Evolutionary conservation across 2,888 invertebrate genomes (phyloP).

Genomic region (Dolomedes plantarius): DNA sequence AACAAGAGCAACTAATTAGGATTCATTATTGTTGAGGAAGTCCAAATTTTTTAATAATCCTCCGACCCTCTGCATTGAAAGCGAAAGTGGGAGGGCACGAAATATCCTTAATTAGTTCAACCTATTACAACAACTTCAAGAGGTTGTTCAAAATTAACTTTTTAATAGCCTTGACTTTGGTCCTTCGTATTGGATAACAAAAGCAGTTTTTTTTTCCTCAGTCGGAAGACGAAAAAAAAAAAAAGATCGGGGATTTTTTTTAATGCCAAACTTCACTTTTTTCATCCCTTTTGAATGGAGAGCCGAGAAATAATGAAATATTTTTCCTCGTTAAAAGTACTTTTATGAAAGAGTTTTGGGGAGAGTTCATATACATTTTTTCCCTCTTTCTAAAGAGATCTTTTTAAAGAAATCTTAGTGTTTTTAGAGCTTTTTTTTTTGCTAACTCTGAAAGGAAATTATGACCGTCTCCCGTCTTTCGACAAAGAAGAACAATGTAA

Average conservation of each 20-base stretch:
- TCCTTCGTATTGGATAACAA: slow-evolving; percentile 33
- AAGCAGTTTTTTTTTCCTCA: neutral
- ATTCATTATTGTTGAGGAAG: slow-evolving; percentile 11
- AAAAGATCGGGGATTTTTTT: neutral
- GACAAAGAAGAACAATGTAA: no score
- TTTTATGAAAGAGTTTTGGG: neutral
- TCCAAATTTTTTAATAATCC: slow-evolving; percentile 4
- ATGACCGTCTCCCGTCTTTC: neutral
- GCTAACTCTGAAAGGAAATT: neutral
- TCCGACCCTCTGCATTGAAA: neutral
- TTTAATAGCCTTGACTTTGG: slow-evolving; percentile 50
- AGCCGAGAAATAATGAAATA: neutral
- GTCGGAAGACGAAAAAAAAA: neutral
- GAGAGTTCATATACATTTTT: neutral
- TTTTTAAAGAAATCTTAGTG: no score
- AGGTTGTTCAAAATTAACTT: slow-evolving; percentile 34
- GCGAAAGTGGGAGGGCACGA: slow-evolving; percentile 1
- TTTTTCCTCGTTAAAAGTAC: slow-evolving; percentile 13
- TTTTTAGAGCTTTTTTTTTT: no score
- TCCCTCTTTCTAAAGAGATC: neutral
- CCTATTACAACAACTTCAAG: slow-evolving; percentile 14
- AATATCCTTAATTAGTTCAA: slow-evolving; percentile 54
- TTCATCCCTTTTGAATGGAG: neutral
- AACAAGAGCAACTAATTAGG: neutral
- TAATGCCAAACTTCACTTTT: neutral